Base-by-base conservation (phyloP, 1,140 invertebrate species). In the Hypothenemus hampei region DNA sequence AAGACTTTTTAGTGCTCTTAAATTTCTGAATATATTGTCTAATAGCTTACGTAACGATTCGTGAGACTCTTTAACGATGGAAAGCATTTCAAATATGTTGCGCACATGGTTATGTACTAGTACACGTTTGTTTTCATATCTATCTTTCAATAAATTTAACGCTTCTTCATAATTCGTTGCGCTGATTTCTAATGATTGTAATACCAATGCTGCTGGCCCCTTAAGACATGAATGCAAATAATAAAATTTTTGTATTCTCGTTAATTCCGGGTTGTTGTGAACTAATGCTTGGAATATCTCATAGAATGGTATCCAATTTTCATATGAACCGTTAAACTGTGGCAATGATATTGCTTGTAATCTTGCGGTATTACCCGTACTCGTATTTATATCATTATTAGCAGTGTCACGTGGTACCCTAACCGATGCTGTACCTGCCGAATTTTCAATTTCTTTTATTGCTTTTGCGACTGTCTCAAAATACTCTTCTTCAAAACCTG, bases 41-140 rank as follows among this genome's bases (percentile, higher is more conserved):
- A 61, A 24, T 5, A 63, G 57, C 36, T 55, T 26, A 10, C 59
- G 41, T 20, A 65, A 50, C 23, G 44, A 46, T 3, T 18, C 24
- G 54, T 43, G 31, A 1, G 58, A 56, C 39, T 65, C 60, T 58
- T 52, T 64, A 22, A 8, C 13, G 11, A 68, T 40, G 19, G 21
- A 21, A 4, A 45, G 45, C 23, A 55, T 54, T 1, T 60, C 50
- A n/a, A 64, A 54, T 2, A 67, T 26, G 13, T 50, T 40, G 15
- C 53, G 43, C 2, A 66, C 31, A 29, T 63, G 58, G 2, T 51
- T 53, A 8, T 61, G 26, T 2, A 61, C 51, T 3, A 66, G 55
- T 11, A 65, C 29, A 24, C 63, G 44, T 20, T 60, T 57, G 24
- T 68, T 66, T 41, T 69, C 45, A 37, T 63, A 70, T 22, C 64